phyloP scores from a whole-genome alignment of 2,888 invertebrate species.

The Priocnemis perturbator region DNA sequence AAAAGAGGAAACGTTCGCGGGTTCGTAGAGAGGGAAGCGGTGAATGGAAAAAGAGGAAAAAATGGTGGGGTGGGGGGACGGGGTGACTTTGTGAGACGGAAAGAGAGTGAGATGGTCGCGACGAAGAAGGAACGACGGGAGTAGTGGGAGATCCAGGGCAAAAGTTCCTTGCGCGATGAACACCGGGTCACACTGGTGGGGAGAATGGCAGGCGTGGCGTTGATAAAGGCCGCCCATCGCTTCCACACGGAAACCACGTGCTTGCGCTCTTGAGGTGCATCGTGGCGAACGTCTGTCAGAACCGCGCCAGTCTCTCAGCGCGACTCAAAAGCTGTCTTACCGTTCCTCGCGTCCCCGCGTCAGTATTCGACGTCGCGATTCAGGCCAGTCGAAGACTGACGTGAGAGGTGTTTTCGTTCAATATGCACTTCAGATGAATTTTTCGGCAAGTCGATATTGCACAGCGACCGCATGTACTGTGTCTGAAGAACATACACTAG shows the following conservation, averaged over 20 bases:
- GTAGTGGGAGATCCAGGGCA: constrained; percentile 48
- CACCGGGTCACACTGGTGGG: constrained; percentile 46
- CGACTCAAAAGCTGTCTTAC: too few species aligned
- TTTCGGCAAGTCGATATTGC: too few species aligned
- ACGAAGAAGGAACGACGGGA: constrained; percentile 29
- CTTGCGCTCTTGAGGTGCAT: constrained; percentile 38
- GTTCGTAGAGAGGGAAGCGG: constrained; percentile 24
- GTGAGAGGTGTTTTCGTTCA: too few species aligned
- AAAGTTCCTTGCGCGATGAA: constrained; percentile 57
- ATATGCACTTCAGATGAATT: too few species aligned
- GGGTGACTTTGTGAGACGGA: constrained; percentile 28
- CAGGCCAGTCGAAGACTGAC: too few species aligned
- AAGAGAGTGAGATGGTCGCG: constrained; percentile 34
- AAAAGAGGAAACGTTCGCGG: constrained; percentile 15
- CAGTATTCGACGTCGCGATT: too few species aligned
- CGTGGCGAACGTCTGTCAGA: constrained; percentile 26
- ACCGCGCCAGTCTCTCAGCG: constrained; percentile 1
- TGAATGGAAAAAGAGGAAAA: constrained; percentile 44
- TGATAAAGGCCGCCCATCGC: constrained; percentile 54
- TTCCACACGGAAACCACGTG: constrained; percentile 64
- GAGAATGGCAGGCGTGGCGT: constrained; percentile 54
- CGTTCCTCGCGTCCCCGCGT: too few species aligned
- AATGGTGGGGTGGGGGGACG: constrained; percentile 37
- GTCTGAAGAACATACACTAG: too few species aligned
- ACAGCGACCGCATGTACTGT: too few species aligned